A percentile compares a stretch with the other conserved stretches of the same genome.
phyloP scores from a whole-genome alignment of 2,113 vertebrate genomes.

The Gymnobelideus leadbeateri region DNA sequence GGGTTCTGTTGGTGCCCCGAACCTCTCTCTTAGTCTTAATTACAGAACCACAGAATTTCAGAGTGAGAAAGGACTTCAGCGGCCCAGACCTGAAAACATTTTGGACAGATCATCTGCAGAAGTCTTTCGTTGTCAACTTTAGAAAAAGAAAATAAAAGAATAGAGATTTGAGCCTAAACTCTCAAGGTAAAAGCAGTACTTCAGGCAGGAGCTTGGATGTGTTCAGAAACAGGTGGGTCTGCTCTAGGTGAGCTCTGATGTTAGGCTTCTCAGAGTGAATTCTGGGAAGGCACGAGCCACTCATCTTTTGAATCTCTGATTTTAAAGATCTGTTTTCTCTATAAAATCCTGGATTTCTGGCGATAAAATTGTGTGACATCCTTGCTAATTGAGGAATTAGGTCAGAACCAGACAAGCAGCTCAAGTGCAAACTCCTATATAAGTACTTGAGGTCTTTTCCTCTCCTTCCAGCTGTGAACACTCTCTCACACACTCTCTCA shows the following conservation, averaged over 20 bases:
- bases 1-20: background rate
- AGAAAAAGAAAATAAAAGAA: background rate
- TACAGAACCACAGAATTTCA: background rate
- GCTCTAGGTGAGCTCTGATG: background rate
- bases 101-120: background rate
- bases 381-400: background rate
- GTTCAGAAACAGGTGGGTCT: background rate
- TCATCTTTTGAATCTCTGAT: no score
- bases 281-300: background rate
- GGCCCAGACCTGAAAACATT: background rate
- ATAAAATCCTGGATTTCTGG: background rate
- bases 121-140: background rate
- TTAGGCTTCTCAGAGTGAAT: background rate
- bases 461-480: background rate
- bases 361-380: background rate
- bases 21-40: background rate
- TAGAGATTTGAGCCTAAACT: background rate
- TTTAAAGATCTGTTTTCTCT: background rate
- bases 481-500: no score
- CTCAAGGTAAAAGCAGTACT: background rate
- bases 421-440: no score
- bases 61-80: background rate
- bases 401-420: background rate
- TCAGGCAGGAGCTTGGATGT: background rate
- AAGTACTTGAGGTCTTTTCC: background rate